These are phyloP conservation scores for Smithornis capensis DNA, from an alignment of 2,113 vertebrate species.

Conservation along the genomic window DNA sequence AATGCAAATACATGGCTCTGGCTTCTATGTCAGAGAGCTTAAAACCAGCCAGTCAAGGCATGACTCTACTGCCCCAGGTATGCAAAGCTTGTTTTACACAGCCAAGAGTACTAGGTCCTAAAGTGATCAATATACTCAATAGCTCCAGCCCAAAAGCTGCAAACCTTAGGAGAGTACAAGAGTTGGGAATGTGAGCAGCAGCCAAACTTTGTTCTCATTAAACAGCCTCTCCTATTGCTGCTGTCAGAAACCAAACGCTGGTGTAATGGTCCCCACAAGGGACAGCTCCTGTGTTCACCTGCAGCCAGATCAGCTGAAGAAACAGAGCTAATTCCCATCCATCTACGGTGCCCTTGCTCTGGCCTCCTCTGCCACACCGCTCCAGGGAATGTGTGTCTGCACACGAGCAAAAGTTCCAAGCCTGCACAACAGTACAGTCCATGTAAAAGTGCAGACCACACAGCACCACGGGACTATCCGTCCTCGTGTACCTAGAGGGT, in stretches of 20 bases:
- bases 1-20: background rate
- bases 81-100: background rate
- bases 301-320: background rate
- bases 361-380: background rate
- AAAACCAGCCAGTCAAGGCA: background rate
- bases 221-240: background rate
- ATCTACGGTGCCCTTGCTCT: too few species aligned
- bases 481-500: too few species aligned
- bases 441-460: background rate
- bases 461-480: background rate
- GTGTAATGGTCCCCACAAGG: background rate
- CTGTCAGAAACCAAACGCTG: background rate
- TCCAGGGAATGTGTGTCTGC: background rate
- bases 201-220: background rate
- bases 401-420: background rate
- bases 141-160: background rate
- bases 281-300: background rate
- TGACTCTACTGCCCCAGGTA: background rate
- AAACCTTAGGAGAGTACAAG: background rate
- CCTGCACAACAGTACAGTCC: background rate
- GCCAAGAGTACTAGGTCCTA: background rate
- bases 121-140: background rate
- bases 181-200: background rate
- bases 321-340: background rate
- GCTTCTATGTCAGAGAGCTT: background rate